These are phyloP conservation scores for Salticus scenicus DNA, from an alignment of 2,888 invertebrate genomes.

Conservation along the genomic window DNA sequence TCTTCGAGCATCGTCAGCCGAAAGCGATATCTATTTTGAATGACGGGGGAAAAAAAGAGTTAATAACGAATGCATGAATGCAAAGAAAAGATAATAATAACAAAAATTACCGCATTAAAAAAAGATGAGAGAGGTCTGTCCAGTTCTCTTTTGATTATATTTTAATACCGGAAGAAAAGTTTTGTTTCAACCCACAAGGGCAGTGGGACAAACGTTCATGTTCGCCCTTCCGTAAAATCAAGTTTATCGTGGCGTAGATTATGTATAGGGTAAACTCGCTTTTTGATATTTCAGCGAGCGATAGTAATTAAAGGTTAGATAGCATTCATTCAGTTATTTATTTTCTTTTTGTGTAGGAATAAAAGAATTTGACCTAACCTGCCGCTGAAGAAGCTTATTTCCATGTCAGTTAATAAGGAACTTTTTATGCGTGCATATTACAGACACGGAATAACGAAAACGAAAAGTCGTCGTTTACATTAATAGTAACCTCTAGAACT, in stretches of 20 bases:
- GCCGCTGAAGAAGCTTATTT: not conserved
- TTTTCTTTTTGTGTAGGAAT: slow-evolving; percentile 11
- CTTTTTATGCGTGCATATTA: too few relatives aligned
- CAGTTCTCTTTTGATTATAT: slow-evolving; percentile 7
- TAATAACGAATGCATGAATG: slow-evolving; percentile 4
- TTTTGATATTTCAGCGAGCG: slow-evolving; percentile 16
- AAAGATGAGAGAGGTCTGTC: not conserved
- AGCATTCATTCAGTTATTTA: not conserved
- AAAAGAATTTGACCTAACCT: slow-evolving; percentile 1
- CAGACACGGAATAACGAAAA: too few relatives aligned
- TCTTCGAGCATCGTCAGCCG: not conserved
- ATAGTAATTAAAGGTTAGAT: not conserved
- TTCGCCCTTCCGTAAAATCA: slow-evolving; percentile 49
- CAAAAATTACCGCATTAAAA: not conserved
- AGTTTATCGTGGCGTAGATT: slow-evolving; percentile 38
- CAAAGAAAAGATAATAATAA: not conserved
- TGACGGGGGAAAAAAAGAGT: not conserved
- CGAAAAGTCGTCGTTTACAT: too few relatives aligned
- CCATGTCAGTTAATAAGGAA: not conserved
- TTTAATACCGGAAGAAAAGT: slow-evolving; percentile 54
- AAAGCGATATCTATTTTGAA: not conserved
- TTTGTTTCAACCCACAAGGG: slow-evolving; percentile 59
- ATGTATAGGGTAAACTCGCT: slow-evolving; percentile 25
- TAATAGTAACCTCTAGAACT: too few relatives aligned
- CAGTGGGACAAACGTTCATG: slow-evolving; percentile 65